These are phyloP conservation scores for Xanthorhoe designata DNA, from an alignment of 2,888 invertebrate genomes.

Conservation along the genomic window DNA sequence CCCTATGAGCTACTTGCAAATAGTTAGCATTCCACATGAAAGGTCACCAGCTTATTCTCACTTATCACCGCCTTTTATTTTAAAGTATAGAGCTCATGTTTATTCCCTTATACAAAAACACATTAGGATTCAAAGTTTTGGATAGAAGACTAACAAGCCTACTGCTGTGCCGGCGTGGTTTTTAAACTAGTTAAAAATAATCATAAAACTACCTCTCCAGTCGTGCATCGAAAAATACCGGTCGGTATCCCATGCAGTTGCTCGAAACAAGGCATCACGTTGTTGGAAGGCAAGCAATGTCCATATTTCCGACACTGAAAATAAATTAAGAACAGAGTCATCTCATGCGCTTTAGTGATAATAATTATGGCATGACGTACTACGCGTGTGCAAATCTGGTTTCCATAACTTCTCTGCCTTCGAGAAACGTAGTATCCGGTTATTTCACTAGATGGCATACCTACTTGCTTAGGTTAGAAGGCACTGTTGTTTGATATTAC, in stretches of 20 bases:
- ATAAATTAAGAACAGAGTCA: constrained; percentile 39
- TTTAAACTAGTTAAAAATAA: background rate
- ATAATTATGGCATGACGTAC: background rate
- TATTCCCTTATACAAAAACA: too few relatives aligned
- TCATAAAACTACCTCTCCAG: constrained; percentile 59
- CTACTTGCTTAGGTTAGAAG: background rate
- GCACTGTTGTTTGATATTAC: background rate
- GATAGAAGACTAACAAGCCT: too few relatives aligned
- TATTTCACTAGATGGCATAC: constrained; percentile 19
- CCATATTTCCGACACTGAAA: constrained; percentile 65
- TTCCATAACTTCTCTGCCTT: background rate
- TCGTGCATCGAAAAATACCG: constrained; percentile 67
- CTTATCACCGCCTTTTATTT: too few relatives aligned
- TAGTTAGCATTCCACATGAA: too few relatives aligned
- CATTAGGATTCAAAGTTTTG: too few relatives aligned
- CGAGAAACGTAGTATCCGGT: background rate
- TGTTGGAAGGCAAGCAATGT: constrained; percentile 55
- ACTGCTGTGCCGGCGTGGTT: background rate
- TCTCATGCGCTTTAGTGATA: background rate
- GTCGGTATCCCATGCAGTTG: constrained; percentile 55
- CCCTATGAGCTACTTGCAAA: too few relatives aligned
- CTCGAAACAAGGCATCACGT: constrained; percentile 52
- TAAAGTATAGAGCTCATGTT: too few relatives aligned
- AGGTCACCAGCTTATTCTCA: too few relatives aligned
- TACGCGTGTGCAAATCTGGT: background rate